phyloP scores from a whole-genome alignment of 2,888 invertebrate species.

The Lacanobia wlatinum region DNA sequence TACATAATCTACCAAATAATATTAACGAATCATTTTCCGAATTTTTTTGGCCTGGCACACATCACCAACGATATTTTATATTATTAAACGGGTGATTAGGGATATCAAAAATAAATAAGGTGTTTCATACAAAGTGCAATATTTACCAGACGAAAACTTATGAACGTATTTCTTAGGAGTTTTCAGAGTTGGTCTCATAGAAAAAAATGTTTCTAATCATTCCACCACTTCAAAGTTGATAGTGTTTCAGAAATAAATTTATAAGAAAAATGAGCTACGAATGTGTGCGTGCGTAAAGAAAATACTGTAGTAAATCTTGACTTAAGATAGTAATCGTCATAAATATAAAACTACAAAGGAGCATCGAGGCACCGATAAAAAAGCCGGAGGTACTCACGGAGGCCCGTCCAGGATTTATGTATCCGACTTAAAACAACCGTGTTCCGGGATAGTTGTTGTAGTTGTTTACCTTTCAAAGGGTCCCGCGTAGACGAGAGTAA shows the following conservation, averaged over 20 bases:
- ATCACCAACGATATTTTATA: no score
- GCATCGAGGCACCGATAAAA: slow-evolving; percentile 52
- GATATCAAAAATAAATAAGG: no score
- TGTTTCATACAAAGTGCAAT: no score
- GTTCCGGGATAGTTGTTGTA: slow-evolving; percentile 60
- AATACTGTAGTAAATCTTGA: not conserved
- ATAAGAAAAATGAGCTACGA: not conserved
- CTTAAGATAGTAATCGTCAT: not conserved
- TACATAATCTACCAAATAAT: not conserved
- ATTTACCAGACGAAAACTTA: no score
- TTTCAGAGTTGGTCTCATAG: no score
- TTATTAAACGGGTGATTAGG: no score
- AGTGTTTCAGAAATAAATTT: no score
- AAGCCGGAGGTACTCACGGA: slow-evolving; percentile 36
- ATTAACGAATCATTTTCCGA: not conserved
- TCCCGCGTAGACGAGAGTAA: not conserved
- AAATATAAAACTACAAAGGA: slow-evolving; percentile 50
- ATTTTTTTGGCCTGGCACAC: not conserved
- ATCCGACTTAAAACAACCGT: slow-evolving; percentile 63
- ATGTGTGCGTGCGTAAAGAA: not conserved
- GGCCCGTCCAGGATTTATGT: slow-evolving; percentile 67
- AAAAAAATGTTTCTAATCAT: no score
- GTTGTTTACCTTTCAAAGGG: slow-evolving; percentile 66
- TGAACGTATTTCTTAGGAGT: no score
- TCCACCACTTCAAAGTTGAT: no score